Conservation (phyloP, 2,888 invertebrate species). For the Iphiclides podalirius region DNA sequence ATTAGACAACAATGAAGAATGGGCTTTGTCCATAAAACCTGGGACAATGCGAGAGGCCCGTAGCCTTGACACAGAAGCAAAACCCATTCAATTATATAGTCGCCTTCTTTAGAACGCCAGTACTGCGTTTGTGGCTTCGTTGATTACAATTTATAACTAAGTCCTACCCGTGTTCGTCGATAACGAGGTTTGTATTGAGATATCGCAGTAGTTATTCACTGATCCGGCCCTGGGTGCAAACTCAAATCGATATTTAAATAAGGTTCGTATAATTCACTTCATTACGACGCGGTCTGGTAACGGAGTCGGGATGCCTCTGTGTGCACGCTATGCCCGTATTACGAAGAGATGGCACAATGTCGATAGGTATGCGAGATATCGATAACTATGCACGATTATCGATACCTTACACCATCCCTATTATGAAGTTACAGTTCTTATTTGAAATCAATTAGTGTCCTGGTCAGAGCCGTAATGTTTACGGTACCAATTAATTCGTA, state of each 20-base stretch:
- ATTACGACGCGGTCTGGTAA: too few species aligned
- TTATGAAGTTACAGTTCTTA: too few species aligned
- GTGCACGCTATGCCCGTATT: too few species aligned
- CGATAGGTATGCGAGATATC: too few species aligned
- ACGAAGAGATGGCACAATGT: too few species aligned
- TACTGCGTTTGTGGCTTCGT: conserved; percentile 12
- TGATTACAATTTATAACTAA: conserved; percentile 30
- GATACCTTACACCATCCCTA: too few species aligned
- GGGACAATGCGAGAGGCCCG: neutral
- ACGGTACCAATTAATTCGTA: too few species aligned
- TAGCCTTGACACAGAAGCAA: neutral
- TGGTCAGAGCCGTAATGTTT: too few species aligned
- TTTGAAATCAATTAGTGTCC: too few species aligned
- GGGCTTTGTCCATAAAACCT: neutral
- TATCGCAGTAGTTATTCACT: conserved; percentile 11
- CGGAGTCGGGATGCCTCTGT: too few species aligned
- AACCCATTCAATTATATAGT: neutral
- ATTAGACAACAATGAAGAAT: neutral
- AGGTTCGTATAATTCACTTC: too few species aligned
- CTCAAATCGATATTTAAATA: conserved; percentile 18
- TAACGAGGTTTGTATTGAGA: conserved; percentile 18
- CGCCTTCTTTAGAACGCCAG: neutral
- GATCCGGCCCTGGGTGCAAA: conserved; percentile 7
- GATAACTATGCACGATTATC: too few species aligned
- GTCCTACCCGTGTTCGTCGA: conserved; percentile 11